Conservation (phyloP, 2,113 vertebrate species). For the Rostratula benghalensis region DNA sequence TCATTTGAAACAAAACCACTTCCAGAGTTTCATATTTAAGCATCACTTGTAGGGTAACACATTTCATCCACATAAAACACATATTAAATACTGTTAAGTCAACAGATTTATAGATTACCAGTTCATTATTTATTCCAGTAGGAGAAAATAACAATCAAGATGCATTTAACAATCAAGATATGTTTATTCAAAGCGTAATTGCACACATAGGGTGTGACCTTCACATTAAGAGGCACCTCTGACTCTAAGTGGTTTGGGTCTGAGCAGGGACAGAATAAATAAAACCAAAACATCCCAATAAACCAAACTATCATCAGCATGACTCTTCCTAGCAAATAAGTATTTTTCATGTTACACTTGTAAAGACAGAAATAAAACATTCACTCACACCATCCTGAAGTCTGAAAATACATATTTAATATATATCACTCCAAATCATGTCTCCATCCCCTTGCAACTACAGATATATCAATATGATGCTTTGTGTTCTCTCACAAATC, state of each 20-base stretch:
- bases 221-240: constrained; percentile 34
- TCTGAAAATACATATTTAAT: background rate
- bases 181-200: constrained; percentile 48
- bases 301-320: background rate
- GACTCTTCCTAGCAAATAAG: background rate
- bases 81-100: constrained; percentile 51
- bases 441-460: background rate
- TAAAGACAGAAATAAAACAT: background rate
- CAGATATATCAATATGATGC: background rate
- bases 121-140: constrained; percentile 29
- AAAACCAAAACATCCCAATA: background rate
- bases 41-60: constrained; percentile 13
- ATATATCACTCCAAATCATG: background rate
- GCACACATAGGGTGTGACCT: constrained; percentile 28
- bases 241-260: background rate
- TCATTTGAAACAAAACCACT: background rate
- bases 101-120: constrained; percentile 43
- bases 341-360: background rate
- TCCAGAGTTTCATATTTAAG: background rate
- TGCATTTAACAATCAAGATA: constrained; percentile 44
- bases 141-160: constrained; percentile 49
- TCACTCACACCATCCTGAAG: background rate
- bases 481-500: background rate
- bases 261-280: background rate
- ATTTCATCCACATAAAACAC: constrained; percentile 4